phyloP scores from a whole-genome alignment of 2,113 vertebrate genomes.

The Chlorocebus sabaeus region DNA sequence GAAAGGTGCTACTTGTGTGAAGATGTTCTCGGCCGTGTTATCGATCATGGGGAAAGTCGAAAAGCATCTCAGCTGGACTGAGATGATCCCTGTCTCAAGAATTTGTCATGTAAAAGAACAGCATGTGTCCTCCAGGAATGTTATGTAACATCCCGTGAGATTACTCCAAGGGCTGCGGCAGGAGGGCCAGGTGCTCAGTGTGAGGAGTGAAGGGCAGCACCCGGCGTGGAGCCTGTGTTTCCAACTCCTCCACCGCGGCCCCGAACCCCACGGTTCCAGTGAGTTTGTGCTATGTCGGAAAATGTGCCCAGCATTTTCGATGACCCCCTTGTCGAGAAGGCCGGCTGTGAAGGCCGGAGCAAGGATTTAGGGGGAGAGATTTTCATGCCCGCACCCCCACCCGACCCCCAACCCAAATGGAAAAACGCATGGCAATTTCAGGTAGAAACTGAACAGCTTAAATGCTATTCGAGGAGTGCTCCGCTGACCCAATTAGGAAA shows the following conservation, averaged over 20 bases:
- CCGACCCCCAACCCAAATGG: no score
- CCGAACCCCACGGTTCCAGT: rapidly evolving
- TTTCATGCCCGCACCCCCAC: no score
- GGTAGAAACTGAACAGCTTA: rapidly evolving
- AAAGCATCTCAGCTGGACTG: no score
- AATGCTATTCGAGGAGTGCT: not conserved
- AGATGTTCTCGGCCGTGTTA: rapidly evolving
- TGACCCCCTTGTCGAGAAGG: rapidly evolving
- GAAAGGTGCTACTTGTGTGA: rapidly evolving
- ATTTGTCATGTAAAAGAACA: not conserved
- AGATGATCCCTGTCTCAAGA: not conserved
- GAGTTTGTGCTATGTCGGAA: rapidly evolving
- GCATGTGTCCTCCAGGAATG: not conserved
- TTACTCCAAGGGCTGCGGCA: rapidly evolving
- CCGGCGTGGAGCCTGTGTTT: no score
- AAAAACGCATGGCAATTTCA: rapidly evolving
- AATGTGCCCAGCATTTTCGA: rapidly evolving
- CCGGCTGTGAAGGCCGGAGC: rapidly evolving
- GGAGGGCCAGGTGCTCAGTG: no score
- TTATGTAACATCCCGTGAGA: rapidly evolving
- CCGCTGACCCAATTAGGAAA: conserved; percentile 61
- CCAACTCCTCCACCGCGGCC: rapidly evolving
- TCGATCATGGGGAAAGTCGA: not conserved
- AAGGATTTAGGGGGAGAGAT: not conserved
- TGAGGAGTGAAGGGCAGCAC: not conserved